phyloP scores from a whole-genome alignment of 2,888 invertebrate genomes.

The Hydroisotoma schaefferi region DNA sequence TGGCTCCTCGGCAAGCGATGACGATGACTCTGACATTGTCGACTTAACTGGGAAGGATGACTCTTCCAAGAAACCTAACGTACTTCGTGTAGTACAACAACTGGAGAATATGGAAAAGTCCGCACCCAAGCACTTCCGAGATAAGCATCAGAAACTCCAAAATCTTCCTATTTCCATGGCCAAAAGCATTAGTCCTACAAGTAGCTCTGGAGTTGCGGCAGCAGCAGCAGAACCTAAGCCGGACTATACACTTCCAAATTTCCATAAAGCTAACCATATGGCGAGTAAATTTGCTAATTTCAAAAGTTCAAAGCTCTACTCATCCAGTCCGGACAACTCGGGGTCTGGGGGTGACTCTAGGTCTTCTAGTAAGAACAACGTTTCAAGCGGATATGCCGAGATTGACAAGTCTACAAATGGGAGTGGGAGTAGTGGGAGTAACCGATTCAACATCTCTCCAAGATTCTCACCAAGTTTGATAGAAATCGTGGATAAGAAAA shows the following conservation, averaged over 20 bases:
- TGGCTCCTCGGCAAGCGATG: slow-evolving; percentile 38
- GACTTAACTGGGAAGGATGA: slow-evolving; percentile 21
- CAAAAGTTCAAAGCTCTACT: slow-evolving; percentile 43
- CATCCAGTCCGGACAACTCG: slow-evolving; percentile 34
- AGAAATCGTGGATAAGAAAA: slow-evolving; percentile 11
- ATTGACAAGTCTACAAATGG: slow-evolving; percentile 24
- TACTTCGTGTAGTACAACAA: slow-evolving; percentile 43
- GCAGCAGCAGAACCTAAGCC: slow-evolving; percentile 37
- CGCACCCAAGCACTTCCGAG: slow-evolving; percentile 32
- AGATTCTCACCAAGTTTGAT: slow-evolving; percentile 37
- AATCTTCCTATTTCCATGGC: slow-evolving; percentile 24
- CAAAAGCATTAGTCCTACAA: slow-evolving; percentile 8
- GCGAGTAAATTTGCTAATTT: slow-evolving; percentile 48
- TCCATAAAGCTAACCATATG: slow-evolving; percentile 44
- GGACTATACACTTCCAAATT: slow-evolving; percentile 44
- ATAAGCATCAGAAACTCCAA: slow-evolving; percentile 27
- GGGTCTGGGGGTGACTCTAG: slow-evolving; percentile 22
- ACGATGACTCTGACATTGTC: slow-evolving; percentile 41
- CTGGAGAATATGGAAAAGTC: slow-evolving; percentile 37
- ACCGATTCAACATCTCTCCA: slow-evolving; percentile 20
- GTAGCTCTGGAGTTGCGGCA: neutral
- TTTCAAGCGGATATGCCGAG: slow-evolving; percentile 24
- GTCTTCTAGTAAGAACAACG: slow-evolving; percentile 22
- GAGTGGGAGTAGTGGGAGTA: slow-evolving; percentile 15
- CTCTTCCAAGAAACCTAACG: slow-evolving; percentile 21